phyloP scores from a whole-genome alignment of 2,113 vertebrate genomes.

The Nibea coibor region DNA sequence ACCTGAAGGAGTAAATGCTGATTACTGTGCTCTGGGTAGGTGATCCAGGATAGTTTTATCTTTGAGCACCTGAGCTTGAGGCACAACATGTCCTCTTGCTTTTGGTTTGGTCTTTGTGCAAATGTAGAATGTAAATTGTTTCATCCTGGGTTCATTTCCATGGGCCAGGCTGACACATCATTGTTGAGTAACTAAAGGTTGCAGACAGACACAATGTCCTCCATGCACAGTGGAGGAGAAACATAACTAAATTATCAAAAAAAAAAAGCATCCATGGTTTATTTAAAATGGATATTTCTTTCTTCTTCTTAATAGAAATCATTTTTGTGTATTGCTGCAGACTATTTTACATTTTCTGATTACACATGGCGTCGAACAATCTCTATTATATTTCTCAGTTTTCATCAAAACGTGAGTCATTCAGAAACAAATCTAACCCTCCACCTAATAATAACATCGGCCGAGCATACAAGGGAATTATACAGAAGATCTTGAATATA shows the following conservation, averaged over 20 bases:
- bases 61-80: not conserved
- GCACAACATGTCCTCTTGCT: not conserved
- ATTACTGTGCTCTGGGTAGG: not conserved
- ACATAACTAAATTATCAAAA: not conserved
- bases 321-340: not conserved
- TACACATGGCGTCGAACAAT: not conserved
- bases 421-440: not conserved
- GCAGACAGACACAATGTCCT: constrained; percentile 28
- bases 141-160: not conserved
- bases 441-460: not conserved
- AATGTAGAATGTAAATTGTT: constrained; percentile 24
- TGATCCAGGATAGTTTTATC: constrained; percentile 4
- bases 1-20: not conserved
- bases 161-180: not conserved
- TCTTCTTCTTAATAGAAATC: not conserved
- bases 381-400: not conserved
- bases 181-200: constrained; percentile 31
- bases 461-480: too few species aligned
- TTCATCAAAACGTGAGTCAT: rapidly evolving
- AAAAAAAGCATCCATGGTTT: not conserved
- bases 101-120: not conserved
- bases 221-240: not conserved
- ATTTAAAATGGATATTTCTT: not conserved
- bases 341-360: not conserved
- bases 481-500: not conserved